phyloP scores from a whole-genome alignment of 2,113 vertebrate species.

The Poeciliopsis prolifica region DNA sequence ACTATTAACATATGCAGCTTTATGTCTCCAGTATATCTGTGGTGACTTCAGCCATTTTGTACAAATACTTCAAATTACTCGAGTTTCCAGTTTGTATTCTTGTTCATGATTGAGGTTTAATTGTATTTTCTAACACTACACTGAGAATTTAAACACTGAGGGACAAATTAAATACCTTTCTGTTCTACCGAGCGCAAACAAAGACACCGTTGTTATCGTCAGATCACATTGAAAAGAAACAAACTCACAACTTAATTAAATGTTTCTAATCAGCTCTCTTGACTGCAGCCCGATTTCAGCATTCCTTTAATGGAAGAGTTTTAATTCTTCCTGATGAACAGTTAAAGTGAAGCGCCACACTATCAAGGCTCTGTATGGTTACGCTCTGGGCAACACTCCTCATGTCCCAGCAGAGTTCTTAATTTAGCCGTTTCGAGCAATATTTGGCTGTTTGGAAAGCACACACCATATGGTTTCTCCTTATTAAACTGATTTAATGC shows the following conservation, averaged over 20 bases:
- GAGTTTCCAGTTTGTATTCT: too few relatives aligned
- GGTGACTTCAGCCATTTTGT: too few relatives aligned
- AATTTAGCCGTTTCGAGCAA: neutral
- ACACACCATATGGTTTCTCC: neutral
- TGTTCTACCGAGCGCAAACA: neutral
- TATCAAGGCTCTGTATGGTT: too few relatives aligned
- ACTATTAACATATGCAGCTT: too few relatives aligned
- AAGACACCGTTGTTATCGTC: neutral
- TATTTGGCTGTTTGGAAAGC: neutral
- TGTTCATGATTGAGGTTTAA: too few relatives aligned
- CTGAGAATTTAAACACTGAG: neutral
- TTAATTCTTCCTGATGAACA: neutral
- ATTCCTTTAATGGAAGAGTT: neutral
- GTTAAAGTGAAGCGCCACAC: too few relatives aligned
- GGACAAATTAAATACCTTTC: neutral
- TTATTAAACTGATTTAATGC: constrained; percentile 14
- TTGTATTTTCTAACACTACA: neutral
- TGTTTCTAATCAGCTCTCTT: neutral
- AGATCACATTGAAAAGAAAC: neutral
- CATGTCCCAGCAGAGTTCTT: neutral
- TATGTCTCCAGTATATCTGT: too few relatives aligned
- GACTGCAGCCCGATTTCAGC: neutral
- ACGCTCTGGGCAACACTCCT: neutral
- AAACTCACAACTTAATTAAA: neutral
- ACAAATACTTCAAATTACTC: too few relatives aligned